Percentiles rank a stretch among this genome's conserved stretches.
These are phyloP conservation scores for Tinea trinotella DNA, from an alignment of 2,888 invertebrate genomes.

Conservation along the genomic window DNA sequence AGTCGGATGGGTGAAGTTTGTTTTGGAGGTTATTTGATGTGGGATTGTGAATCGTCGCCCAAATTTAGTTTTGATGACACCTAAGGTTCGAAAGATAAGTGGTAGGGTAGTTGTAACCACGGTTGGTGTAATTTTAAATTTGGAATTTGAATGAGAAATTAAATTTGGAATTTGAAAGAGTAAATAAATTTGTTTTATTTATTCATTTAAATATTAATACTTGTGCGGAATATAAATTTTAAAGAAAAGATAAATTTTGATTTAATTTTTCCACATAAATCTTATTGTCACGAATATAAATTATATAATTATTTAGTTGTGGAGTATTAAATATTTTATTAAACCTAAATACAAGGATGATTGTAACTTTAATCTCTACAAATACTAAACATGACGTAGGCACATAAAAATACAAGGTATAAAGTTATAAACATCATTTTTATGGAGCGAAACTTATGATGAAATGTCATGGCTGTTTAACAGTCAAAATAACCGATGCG, in stretches of 20 bases:
- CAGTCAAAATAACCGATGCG: slow-evolving; percentile 41
- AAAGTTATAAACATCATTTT: slow-evolving; percentile 8
- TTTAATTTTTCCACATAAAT: too few species aligned
- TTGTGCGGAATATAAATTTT: too few species aligned
- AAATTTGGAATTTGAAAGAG: too few species aligned
- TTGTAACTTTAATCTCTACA: neutral
- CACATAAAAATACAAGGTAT: slow-evolving; percentile 3
- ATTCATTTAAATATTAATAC: too few species aligned
- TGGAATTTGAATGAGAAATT: too few species aligned
- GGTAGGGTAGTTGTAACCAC: slow-evolving; percentile 25
- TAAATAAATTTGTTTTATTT: too few species aligned
- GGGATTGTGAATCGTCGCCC: slow-evolving; percentile 45
- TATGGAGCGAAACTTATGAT: slow-evolving; percentile 18
- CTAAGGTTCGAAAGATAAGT: slow-evolving; percentile 35
- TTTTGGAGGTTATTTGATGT: slow-evolving; percentile 58
- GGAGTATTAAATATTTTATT: too few species aligned
- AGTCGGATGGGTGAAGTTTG: slow-evolving; percentile 47
- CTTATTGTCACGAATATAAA: too few species aligned
- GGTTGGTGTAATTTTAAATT: too few species aligned
- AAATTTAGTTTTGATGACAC: slow-evolving; percentile 58
- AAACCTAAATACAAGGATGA: too few species aligned
- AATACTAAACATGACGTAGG: neutral
- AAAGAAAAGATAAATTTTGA: too few species aligned
- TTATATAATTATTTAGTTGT: too few species aligned
- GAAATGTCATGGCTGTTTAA: slow-evolving; percentile 15